phyloP scores from a whole-genome alignment of 2,113 vertebrate species.

The Cynoglossus semilaevis region DNA sequence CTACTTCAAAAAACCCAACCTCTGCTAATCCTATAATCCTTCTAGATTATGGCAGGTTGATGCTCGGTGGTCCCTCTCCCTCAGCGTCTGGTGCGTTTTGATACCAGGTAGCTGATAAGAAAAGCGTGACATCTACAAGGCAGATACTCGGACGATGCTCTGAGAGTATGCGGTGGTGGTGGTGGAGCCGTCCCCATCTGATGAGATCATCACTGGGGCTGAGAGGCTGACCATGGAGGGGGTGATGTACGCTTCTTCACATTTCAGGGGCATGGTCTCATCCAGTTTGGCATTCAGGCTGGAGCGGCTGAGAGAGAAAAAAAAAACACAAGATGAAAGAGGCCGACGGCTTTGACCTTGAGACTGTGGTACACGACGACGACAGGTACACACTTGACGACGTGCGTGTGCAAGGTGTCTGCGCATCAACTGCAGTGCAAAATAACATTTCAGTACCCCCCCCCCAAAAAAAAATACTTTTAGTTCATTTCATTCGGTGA shows the following conservation, averaged over 20 bases:
- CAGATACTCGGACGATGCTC: conserved; percentile 96
- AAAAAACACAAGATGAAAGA: conserved; percentile 30
- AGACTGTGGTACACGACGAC: conserved; percentile 27
- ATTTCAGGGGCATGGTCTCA: conserved; percentile 92
- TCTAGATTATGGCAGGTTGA: conserved; percentile 74
- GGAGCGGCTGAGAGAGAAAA: conserved; percentile 82
- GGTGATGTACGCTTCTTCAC: conserved; percentile 91
- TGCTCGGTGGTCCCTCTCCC: conserved; percentile 72
- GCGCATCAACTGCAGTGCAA: too few relatives aligned
- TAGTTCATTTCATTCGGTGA: too few relatives aligned
- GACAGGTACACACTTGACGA: not conserved
- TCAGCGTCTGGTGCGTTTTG: conserved; percentile 58
- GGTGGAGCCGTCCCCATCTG: conserved; percentile 84
- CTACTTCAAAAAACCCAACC: conserved; percentile 50
- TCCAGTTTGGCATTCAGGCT: conserved; percentile 96
- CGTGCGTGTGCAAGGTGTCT: too few relatives aligned
- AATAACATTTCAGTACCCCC: too few relatives aligned
- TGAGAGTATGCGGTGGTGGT: conserved; percentile 86
- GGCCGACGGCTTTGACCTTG: conserved; percentile 24
- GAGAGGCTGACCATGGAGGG: conserved; percentile 96
- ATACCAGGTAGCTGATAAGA: conserved; percentile 56
- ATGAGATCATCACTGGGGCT: conserved; percentile 86
- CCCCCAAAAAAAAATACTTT: too few relatives aligned
- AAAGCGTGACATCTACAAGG: conserved; percentile 83
- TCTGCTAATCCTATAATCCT: conserved; percentile 61